These are phyloP conservation scores for Chloroclysta siterata DNA, from an alignment of 2,888 invertebrate species.

Conservation along the genomic window DNA sequence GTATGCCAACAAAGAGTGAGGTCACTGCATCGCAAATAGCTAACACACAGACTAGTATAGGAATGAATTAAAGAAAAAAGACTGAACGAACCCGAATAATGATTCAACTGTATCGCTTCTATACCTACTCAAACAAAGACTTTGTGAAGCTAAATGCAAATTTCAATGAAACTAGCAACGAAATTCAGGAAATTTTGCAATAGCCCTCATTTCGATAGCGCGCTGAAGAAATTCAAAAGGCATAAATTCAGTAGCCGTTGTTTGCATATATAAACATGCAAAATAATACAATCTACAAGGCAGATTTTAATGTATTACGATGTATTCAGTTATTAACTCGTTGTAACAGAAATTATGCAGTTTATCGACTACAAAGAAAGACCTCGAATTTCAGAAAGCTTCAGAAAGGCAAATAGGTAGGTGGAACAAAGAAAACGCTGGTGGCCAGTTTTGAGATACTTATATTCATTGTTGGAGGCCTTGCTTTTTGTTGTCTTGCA, in stretches of 20 bases:
- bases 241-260: not conserved
- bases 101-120: slow-evolving; percentile 9
- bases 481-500: too few relatives aligned
- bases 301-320: slow-evolving; percentile 5
- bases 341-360: slow-evolving; percentile 16
- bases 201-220: not conserved
- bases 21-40: slow-evolving; percentile 26
- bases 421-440: slow-evolving; percentile 5
- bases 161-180: slow-evolving; percentile 5
- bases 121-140: slow-evolving; percentile 15
- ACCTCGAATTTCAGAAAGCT: slow-evolving; percentile 22
- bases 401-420: slow-evolving; percentile 15
- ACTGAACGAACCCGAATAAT: slow-evolving; percentile 19
- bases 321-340: slow-evolving; percentile 2
- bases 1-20: slow-evolving; percentile 28
- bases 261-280: not conserved
- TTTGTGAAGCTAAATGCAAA: slow-evolving; percentile 7
- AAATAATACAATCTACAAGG: slow-evolving; percentile 2
- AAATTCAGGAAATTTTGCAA: slow-evolving; percentile 12
- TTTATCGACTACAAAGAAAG: slow-evolving; percentile 17
- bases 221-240: not conserved
- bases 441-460: slow-evolving; percentile 10
- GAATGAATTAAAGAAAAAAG: slow-evolving; percentile 15
- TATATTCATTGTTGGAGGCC: not conserved
- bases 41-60: not conserved